These are phyloP conservation scores for Caprella mutica DNA, from an alignment of 2,888 invertebrate species.

Conservation along the genomic window DNA sequence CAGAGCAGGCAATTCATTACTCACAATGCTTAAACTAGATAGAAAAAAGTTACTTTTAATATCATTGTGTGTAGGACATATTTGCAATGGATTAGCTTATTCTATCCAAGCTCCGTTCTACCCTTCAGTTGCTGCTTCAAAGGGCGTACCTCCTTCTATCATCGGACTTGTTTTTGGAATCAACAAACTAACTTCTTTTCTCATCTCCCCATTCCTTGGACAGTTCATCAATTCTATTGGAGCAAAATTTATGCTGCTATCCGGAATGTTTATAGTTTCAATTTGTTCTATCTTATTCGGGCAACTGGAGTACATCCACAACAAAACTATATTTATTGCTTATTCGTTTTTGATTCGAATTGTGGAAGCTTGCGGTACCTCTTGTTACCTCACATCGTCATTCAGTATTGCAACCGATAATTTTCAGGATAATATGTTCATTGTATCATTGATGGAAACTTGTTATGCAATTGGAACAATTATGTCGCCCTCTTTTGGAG, in stretches of 20 bases:
- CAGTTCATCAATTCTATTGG: conserved; percentile 40
- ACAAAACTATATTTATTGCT: conserved; percentile 40
- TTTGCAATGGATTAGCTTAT: conserved; percentile 71
- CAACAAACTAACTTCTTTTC: conserved; percentile 65
- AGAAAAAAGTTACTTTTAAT: too few species aligned
- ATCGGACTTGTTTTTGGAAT: conserved; percentile 78
- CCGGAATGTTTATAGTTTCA: conserved; percentile 44
- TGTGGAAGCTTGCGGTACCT: conserved; percentile 43
- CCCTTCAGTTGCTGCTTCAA: conserved; percentile 68
- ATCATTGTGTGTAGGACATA: too few species aligned
- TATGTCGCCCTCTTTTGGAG: conserved; percentile 80
- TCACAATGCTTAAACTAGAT: too few species aligned
- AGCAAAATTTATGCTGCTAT: conserved; percentile 42
- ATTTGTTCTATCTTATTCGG: conserved; percentile 45
- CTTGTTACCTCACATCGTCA: conserved; percentile 41
- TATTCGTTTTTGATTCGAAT: conserved; percentile 44
- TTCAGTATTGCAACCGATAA: conserved; percentile 44
- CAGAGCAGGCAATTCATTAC: too few species aligned
- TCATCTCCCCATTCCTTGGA: conserved; percentile 34
- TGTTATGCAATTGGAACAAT: conserved; percentile 78
- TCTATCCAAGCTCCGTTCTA: conserved; percentile 76
- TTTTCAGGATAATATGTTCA: conserved; percentile 63
- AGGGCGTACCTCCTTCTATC: conserved; percentile 68
- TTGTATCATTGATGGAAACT: conserved; percentile 73
- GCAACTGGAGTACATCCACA: conserved; percentile 38